Conservation (phyloP, 2,888 invertebrate genomes). For the Encarsia formosa region DNA sequence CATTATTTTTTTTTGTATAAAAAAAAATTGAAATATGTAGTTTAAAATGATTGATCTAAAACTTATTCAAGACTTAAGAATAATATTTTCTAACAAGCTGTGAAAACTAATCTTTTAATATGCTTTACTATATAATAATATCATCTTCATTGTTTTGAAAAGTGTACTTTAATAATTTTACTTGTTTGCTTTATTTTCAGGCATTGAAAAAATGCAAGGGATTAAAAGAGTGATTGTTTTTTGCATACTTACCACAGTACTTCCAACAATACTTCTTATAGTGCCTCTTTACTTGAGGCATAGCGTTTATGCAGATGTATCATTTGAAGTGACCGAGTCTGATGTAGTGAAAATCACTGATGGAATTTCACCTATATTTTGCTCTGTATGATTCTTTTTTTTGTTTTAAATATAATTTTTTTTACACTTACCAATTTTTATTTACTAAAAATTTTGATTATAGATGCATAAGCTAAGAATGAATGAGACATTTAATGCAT, state of each 20-base stretch:
- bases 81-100: too few species aligned
- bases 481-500: constrained; percentile 70
- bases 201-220: constrained; percentile 72
- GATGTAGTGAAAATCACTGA: constrained; percentile 79
- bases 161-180: too few species aligned
- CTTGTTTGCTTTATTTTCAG: too few species aligned
- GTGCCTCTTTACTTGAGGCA: constrained; percentile 75
- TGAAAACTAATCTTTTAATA: too few species aligned
- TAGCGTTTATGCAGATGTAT: constrained; percentile 71
- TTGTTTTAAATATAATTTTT: background rate
- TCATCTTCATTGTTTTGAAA: too few species aligned
- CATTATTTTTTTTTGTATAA: too few species aligned
- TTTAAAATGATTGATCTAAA: too few species aligned
- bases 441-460: too few species aligned
- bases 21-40: too few species aligned
- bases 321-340: constrained; percentile 76
- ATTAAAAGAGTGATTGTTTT: constrained; percentile 73
- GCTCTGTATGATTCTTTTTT: constrained; percentile 55
- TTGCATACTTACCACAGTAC: constrained; percentile 70
- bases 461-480: constrained; percentile 72
- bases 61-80: too few species aligned
- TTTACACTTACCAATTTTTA: too few species aligned
- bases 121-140: too few species aligned
- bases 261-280: constrained; percentile 72
- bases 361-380: constrained; percentile 79